These are phyloP conservation scores for Darwinula stevensoni DNA, from an alignment of 2,888 invertebrate species.

Conservation along the genomic window DNA sequence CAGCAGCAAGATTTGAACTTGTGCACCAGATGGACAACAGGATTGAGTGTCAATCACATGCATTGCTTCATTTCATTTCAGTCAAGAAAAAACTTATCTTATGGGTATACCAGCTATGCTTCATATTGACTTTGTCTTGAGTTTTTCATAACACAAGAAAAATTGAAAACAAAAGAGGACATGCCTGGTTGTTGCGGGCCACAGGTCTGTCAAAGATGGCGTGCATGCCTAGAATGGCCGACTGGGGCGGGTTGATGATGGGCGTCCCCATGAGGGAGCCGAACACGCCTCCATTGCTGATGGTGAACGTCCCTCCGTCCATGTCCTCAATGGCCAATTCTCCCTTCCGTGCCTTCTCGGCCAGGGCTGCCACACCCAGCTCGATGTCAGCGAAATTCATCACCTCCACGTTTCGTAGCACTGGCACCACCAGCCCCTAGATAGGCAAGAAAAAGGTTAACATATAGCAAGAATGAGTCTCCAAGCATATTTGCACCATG, in stretches of 20 bases:
- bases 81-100: too few relatives aligned
- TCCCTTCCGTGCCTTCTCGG: conserved; percentile 8
- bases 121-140: too few relatives aligned
- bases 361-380: conserved; percentile 7
- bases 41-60: too few relatives aligned
- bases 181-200: conserved; percentile 8
- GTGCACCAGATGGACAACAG: too few relatives aligned
- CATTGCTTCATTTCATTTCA: too few relatives aligned
- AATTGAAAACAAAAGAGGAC: too few relatives aligned
- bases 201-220: conserved; percentile 10
- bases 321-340: conserved; percentile 9
- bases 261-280: conserved; percentile 11
- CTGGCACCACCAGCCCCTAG: conserved; percentile 10
- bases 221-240: conserved; percentile 11
- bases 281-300: conserved; percentile 11
- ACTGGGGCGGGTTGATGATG: conserved; percentile 11
- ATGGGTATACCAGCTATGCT: too few relatives aligned
- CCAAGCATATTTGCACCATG: too few relatives aligned
- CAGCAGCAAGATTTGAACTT: too few relatives aligned
- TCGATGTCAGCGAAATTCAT: conserved; percentile 9
- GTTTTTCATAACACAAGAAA: too few relatives aligned
- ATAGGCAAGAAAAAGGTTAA: too few relatives aligned
- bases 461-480: too few relatives aligned
- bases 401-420: conserved; percentile 9
- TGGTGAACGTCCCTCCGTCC: conserved; percentile 11